phyloP scores from a whole-genome alignment of 2,888 invertebrate species.

The Meteorus colon region DNA sequence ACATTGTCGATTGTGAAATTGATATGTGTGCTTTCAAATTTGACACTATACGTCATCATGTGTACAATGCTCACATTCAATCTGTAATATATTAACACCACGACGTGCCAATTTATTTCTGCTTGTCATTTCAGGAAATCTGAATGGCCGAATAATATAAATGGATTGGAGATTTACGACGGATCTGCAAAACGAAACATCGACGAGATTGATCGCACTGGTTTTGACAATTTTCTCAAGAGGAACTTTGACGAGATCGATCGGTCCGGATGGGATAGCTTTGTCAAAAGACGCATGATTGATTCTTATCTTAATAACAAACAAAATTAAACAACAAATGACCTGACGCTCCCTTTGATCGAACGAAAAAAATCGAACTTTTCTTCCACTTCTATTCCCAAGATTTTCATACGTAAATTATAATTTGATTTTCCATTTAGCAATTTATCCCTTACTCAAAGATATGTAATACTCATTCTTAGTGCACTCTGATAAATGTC shows the following conservation, averaged over 20 bases:
- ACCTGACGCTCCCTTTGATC: neutral
- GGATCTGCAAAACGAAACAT: constrained; percentile 75
- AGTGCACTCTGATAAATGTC: neutral
- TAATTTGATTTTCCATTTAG: neutral
- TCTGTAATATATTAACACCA: neutral
- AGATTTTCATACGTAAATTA: neutral
- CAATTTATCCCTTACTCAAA: neutral
- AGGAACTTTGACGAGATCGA: constrained; percentile 81
- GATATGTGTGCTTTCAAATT: constrained; percentile 11
- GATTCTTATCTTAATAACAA: constrained; percentile 45
- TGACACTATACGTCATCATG: neutral
- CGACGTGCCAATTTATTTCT: neutral
- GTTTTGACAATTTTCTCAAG: constrained; percentile 74
- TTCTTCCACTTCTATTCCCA: too few relatives aligned
- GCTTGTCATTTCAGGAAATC: constrained; percentile 38
- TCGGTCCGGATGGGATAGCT: constrained; percentile 77
- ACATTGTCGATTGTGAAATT: neutral
- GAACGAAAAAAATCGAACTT: constrained; percentile 4
- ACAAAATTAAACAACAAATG: constrained; percentile 39
- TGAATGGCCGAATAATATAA: constrained; percentile 34
- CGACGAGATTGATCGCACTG: constrained; percentile 73
- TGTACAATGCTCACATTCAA: neutral
- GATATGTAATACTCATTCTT: neutral
- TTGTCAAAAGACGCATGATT: constrained; percentile 72
- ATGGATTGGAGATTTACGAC: constrained; percentile 35